Evolutionary conservation across 2,113 vertebrate genomes (phyloP), one percentile per base, ranked within the genome.

Genomic region (Psilopsiagon aurifrons): DNA sequence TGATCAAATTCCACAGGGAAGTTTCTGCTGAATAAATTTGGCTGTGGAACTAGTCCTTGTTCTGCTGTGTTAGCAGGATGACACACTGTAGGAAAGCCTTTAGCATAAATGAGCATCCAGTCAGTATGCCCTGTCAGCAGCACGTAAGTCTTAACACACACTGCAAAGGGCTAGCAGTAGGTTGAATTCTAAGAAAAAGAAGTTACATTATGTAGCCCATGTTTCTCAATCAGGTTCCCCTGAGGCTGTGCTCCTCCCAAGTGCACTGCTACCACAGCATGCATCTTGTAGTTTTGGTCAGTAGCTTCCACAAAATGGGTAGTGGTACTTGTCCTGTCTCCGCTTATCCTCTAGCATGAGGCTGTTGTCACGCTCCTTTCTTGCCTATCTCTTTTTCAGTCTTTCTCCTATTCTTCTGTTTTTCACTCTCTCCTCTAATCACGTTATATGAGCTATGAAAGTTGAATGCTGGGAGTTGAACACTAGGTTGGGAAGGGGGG

Each of bases 311-410:
- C 20, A 63, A 43, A 79, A 68, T 5, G 35, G 28, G 27, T 44
- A 78, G 27, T 19, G 24, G 44, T 39, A 25, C 22, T 41, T 59
- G 7, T 47, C 6, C 17, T 3, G 2, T 12, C 23, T 28, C 47
- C 35, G 54, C 33, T 51, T 57, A 41, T 37, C 20, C 24, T 46
- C 20, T 31, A 63, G 33, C 33, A 31, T 0, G 0, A 17, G 41
- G 54, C 22, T 60, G 49, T 35, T 41, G 17, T 11, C 0, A 0
- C 10, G 8, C 31, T 80, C 29, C 13, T 39, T 83, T 84, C 63
- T 59, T 81, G 43, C 64, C 59, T 39, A 6, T 41, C 14, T 85
- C 17, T 24, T 51, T 76, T 59, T 27, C 44, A 62, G 25, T 23
- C n/a, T n/a, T 57, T 22, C 55, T 57, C 20, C 55, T 55, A 13